A percentile compares a stretch with the other conserved stretches of the same genome.
Evolutionary conservation across 2,113 vertebrate species (phyloP).

Genomic region (Motacilla tschutschensis): DNA sequence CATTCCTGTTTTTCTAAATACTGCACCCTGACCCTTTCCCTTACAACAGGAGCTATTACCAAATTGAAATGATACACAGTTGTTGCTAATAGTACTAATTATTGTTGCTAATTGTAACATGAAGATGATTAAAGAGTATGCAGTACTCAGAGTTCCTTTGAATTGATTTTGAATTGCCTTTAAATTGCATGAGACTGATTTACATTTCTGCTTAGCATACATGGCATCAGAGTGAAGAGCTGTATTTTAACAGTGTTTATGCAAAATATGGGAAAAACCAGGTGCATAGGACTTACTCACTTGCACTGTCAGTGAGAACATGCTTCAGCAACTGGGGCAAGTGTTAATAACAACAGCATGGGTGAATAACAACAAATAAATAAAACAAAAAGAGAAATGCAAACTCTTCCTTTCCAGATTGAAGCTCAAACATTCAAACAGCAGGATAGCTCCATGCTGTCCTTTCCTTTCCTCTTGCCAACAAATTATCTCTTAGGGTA

Average conservation of each 20-base stretch:
- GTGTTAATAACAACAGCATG: not conserved
- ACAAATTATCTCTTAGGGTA: not conserved
- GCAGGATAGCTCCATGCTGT: accelerated
- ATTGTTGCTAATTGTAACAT: not conserved
- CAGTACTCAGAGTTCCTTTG: not conserved
- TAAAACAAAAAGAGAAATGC: not conserved
- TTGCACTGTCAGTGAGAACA: not conserved
- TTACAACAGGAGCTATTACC: not conserved
- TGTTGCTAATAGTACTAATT: not conserved
- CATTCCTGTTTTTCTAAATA: not conserved
- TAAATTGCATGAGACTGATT: not conserved
- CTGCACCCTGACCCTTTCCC: not conserved
- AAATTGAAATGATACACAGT: not conserved
- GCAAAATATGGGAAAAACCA: not conserved
- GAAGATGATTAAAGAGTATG: not conserved
- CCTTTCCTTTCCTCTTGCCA: not conserved
- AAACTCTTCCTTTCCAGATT: not conserved
- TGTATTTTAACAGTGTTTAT: not conserved
- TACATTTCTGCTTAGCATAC: not conserved
- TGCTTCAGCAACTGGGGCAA: not conserved
- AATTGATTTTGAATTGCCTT: not conserved
- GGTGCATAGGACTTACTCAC: not conserved
- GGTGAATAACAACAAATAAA: not conserved
- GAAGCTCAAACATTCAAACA: not conserved
- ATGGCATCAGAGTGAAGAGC: not conserved